Conservation (phyloP, 2,888 invertebrate genomes). For the Merodon equestris region DNA sequence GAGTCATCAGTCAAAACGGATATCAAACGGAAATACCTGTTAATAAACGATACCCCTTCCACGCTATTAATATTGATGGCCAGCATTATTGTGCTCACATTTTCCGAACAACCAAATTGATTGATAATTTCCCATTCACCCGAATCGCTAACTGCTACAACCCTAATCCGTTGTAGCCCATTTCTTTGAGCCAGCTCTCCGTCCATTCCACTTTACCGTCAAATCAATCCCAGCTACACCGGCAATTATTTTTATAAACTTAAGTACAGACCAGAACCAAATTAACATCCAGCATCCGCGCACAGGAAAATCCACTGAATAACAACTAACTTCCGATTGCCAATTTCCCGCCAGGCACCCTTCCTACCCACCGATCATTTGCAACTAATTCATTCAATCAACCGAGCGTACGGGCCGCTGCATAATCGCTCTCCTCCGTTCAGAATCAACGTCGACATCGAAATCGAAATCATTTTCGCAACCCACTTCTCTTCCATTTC, state of each 20-base stretch:
- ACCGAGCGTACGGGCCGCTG: conserved; percentile 26
- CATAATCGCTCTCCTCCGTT: too few relatives aligned
- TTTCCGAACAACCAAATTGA: conserved; percentile 22
- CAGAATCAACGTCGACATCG: conserved; percentile 46
- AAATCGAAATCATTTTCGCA: conserved; percentile 48
- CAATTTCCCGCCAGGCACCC: conserved; percentile 1
- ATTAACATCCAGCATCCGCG: conserved; percentile 38
- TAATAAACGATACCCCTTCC: too few relatives aligned
- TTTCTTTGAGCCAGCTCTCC: not conserved
- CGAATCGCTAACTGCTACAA: too few relatives aligned
- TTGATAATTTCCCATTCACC: not conserved
- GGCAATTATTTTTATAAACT: conserved; percentile 58
- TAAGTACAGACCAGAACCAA: conserved; percentile 27
- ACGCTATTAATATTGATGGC: conserved; percentile 41
- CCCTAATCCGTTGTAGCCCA: conserved; percentile 22
- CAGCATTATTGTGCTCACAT: conserved; percentile 33
- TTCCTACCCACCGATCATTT: conserved; percentile 19
- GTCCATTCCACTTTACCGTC: conserved; percentile 44
- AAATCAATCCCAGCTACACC: conserved; percentile 45
- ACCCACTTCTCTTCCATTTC: conserved; percentile 43
- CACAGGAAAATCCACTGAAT: conserved; percentile 27
- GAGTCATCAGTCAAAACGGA: too few relatives aligned
- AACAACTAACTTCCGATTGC: conserved; percentile 63
- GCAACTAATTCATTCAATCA: conserved; percentile 46
- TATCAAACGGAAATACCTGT: too few relatives aligned